Percentiles rank a stretch among this genome's conserved stretches.
Evolutionary conservation across 2,797 vertebrate species (phyloP).

Genomic region (Eulemur rubriventer): DNA sequence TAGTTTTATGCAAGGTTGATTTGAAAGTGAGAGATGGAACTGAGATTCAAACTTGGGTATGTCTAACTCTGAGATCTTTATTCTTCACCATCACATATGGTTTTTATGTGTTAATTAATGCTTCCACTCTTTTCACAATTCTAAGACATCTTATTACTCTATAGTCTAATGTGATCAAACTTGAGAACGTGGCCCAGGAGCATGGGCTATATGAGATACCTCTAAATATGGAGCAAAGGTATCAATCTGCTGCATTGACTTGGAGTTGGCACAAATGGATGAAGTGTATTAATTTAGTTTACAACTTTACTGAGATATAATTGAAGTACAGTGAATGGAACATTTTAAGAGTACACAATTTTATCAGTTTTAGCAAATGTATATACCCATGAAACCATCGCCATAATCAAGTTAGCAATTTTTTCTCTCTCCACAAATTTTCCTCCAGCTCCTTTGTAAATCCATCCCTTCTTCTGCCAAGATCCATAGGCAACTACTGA

Average conservation of each 20-base stretch:
- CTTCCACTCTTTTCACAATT: background rate
- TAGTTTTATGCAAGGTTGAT: background rate
- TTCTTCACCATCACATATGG: background rate
- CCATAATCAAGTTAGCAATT: constrained; percentile 11
- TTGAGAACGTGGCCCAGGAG: background rate
- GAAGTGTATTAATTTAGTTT: background rate
- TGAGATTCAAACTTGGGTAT: background rate
- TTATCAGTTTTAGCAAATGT: constrained; percentile 3
- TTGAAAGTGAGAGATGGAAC: background rate
- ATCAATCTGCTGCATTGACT: background rate
- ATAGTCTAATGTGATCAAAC: background rate
- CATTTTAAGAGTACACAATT: background rate
- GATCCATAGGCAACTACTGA: background rate
- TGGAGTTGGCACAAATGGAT: background rate
- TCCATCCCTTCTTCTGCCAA: background rate
- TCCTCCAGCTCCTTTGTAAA: background rate
- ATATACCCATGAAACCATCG: background rate
- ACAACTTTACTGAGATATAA: background rate
- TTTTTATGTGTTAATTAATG: background rate
- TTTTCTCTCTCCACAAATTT: constrained; percentile 1
- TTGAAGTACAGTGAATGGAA: background rate
- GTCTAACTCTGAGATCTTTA: constrained; percentile 12
- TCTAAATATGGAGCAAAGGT: background rate
- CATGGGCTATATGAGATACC: background rate
- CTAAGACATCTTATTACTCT: background rate